Percentiles rank a stretch among this genome's conserved stretches.
Conservation (phyloP, 2,888 invertebrate species). For the Dynastes hyllus region DNA sequence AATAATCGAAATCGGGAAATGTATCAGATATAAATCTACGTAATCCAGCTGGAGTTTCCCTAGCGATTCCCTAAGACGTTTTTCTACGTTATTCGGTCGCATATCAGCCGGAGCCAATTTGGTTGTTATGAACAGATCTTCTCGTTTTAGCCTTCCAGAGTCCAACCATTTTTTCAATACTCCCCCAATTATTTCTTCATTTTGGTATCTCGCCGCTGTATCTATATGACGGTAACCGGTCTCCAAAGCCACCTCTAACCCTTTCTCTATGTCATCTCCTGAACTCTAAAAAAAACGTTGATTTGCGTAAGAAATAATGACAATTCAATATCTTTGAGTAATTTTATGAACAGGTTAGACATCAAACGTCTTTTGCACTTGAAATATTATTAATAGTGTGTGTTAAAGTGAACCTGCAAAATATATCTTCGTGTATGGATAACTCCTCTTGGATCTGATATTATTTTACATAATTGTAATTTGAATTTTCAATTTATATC, state of each 20-base stretch:
- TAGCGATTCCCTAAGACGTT: conserved; percentile 78
- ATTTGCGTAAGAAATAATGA: conserved; percentile 53
- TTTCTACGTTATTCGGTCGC: conserved; percentile 74
- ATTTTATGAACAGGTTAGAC: too few species aligned
- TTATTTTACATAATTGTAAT: too few species aligned
- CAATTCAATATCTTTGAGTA: too few species aligned
- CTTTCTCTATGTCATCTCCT: conserved; percentile 70
- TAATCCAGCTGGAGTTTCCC: conserved; percentile 81
- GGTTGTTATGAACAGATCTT: conserved; percentile 85
- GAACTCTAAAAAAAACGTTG: conserved; percentile 66
- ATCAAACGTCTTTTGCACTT: too few species aligned
- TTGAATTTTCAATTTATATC: too few species aligned
- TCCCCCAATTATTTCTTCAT: conserved; percentile 83
- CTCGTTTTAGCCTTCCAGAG: conserved; percentile 77
- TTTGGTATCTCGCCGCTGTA: conserved; percentile 85
- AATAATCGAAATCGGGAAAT: conserved; percentile 79
- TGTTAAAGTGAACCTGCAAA: too few species aligned
- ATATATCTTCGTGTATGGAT: too few species aligned
- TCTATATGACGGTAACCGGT: conserved; percentile 84
- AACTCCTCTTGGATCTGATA: too few species aligned
- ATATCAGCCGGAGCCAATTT: conserved; percentile 81
- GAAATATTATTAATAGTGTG: too few species aligned
- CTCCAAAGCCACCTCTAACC: conserved; percentile 78
- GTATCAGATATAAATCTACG: conserved; percentile 85
- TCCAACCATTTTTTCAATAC: conserved; percentile 79